Base-by-base conservation (phyloP, 1,140 invertebrate genomes). In the Vollenhovia emeryi region DNA sequence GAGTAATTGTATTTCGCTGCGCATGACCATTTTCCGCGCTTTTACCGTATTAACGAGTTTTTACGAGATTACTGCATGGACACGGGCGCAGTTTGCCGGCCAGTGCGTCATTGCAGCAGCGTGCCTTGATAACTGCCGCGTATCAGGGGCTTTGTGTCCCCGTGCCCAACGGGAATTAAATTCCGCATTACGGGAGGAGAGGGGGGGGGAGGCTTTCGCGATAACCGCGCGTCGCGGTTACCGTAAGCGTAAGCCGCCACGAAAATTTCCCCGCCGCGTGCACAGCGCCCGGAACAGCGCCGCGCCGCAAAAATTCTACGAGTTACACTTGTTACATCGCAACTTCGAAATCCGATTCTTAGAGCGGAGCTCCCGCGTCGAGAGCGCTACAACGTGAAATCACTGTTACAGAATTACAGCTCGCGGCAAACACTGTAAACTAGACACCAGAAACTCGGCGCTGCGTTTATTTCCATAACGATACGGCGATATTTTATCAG, bases 1-100 rank as follows among this genome's bases (percentile, higher is more conserved):
- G 78, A 86, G 64, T 86, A 86, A 86, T 86, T 86, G 84, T 86
- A 86, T 86, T 86, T 86, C 64, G 64, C 66, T 59, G 66, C 59
- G 75, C 75, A 33, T 66, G 66, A 48, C 62, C 66, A 86, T 86
- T 86, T 86, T 86, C 84, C 78, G 78, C 52, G 50, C 84, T 82
- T 80, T 86, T 82, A 71, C 78, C 50, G 55, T 86, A 86, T 86
- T 82, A 85, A 80, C 84, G 74, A 85, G 74, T 85, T 80, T 85
- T 85, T 85, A 85, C 55, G 84, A 79, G 75, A 80, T 85, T 85
- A 85, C 50, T 33, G 48, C 50, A 59, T 33, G 71, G 57, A 84
- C 71, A 40, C 60, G 43, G 60, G 36, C 59, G 75, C 40, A 69
- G 76, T 84, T 80, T 50, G 59, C 74, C 43, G 78, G 36, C 50